Evolutionary conservation across 2,113 vertebrate species (phyloP), one percentile per base, ranked within the genome.

Genomic region (Oreochromis spilurus): DNA sequence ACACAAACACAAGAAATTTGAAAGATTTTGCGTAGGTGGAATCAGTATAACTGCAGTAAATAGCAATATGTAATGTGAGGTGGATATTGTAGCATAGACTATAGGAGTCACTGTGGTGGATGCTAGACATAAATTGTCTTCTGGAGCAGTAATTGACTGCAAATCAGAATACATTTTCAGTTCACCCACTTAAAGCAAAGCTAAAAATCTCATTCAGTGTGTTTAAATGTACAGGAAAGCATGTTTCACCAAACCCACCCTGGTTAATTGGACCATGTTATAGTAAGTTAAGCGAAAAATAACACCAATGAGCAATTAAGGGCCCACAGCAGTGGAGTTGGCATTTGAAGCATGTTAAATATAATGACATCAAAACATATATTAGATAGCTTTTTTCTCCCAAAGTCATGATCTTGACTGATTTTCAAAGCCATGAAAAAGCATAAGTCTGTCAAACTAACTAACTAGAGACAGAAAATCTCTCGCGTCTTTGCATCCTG

Each of bases 301-400:
- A 19, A 10, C 24, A 86, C 79, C 82, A n/a, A 65, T 43, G 81
- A 43, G 57, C 86, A 80, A 21, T 45, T 9, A 57, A 67, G 57
- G 12, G 8, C 17, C 77, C 36, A 62, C 21, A 16, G 58, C 34
- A 45, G 19, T 3, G 19, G 60, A 21, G 60, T 8, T 67, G 60
- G 10, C 60, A 65, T 10, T 9, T 62, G 40, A 67, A 87, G 81
- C 43, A 90, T 72, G 43, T 84, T 60, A 84, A 78, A 92, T 19
- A 62, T 45, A 72, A 79, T 36, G 57, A 84, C 58, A 84, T 90
- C 77, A 84, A 88, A 89, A 72, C 77, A 62, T 82, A 79, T 5
- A 67, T 88, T 79, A 82, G 79, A 29, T 29, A 16, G n/a, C 9
- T 34, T 86, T 87, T 79, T 81, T 31, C 38, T 34, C 31, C 60